Evolutionary conservation across 2,888 invertebrate genomes (phyloP).

Genomic region (Catonia carolina): DNA sequence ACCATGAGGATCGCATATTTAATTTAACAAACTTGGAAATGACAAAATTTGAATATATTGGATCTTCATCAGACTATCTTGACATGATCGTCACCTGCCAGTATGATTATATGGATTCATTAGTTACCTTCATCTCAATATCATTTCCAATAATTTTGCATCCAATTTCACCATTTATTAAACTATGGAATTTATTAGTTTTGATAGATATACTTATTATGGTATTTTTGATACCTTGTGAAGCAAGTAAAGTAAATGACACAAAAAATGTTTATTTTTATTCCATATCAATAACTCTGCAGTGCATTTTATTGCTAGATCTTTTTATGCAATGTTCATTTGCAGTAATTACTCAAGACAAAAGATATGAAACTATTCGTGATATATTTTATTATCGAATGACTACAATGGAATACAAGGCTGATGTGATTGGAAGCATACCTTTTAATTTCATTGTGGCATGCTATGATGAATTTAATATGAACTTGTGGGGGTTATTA

Average conservation of each 20-base stretch:
- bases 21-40: too few species aligned
- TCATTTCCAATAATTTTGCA: not conserved
- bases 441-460: not conserved
- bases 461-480: not conserved
- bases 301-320: not conserved
- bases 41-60: too few species aligned
- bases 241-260: too few species aligned
- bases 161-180: slow-evolving; percentile 2
- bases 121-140: not conserved
- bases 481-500: not conserved
- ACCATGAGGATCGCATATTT: too few species aligned
- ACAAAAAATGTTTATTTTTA: too few species aligned
- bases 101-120: not conserved
- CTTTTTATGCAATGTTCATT: not conserved
- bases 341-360: not conserved
- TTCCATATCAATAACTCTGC: too few species aligned
- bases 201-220: too few species aligned
- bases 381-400: slow-evolving; percentile 1
- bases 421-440: not conserved
- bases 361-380: not conserved
- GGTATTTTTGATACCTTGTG: too few species aligned
- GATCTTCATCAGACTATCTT: not conserved
- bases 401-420: not conserved
- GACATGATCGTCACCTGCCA: not conserved
- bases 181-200: not conserved